Conservation (phyloP, 2,113 vertebrate genomes). For the Amblyornis subalaris region DNA sequence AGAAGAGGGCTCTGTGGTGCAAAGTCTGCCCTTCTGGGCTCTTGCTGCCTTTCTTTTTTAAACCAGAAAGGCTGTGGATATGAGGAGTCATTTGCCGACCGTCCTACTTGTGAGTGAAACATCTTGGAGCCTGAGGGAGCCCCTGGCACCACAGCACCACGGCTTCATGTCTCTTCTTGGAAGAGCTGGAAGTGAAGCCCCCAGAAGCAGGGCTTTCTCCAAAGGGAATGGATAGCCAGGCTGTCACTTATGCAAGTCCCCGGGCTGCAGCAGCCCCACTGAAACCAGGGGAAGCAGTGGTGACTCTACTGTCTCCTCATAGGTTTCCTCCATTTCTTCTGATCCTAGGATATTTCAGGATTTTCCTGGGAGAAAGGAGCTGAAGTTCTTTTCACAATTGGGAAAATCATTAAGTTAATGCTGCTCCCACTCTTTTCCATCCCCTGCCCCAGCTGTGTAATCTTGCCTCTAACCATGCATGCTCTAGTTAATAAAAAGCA, state of each 20-base stretch:
- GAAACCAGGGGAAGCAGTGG: neutral
- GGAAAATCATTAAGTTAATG: neutral
- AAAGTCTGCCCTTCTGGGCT: neutral
- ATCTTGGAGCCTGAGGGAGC: rapidly evolving
- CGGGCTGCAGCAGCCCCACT: neutral
- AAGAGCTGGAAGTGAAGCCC: neutral
- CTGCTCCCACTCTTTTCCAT: neutral
- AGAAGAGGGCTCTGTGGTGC: neutral
- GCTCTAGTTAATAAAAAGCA: neutral
- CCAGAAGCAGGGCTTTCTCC: neutral
- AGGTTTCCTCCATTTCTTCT: neutral
- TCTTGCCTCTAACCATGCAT: neutral
- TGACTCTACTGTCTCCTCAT: neutral
- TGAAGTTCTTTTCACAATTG: neutral
- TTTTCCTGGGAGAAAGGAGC: neutral
- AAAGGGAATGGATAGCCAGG: neutral
- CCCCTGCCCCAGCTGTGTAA: neutral
- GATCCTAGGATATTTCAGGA: neutral
- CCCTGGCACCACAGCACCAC: neutral
- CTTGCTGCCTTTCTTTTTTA: neutral
- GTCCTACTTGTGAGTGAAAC: neutral
- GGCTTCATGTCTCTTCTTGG: neutral
- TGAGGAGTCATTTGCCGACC: rapidly evolving
- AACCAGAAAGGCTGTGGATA: neutral
- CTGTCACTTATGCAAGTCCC: neutral